phyloP scores from a whole-genome alignment of 1,140 invertebrate genomes.

The Rhizoglyphus robini region DNA sequence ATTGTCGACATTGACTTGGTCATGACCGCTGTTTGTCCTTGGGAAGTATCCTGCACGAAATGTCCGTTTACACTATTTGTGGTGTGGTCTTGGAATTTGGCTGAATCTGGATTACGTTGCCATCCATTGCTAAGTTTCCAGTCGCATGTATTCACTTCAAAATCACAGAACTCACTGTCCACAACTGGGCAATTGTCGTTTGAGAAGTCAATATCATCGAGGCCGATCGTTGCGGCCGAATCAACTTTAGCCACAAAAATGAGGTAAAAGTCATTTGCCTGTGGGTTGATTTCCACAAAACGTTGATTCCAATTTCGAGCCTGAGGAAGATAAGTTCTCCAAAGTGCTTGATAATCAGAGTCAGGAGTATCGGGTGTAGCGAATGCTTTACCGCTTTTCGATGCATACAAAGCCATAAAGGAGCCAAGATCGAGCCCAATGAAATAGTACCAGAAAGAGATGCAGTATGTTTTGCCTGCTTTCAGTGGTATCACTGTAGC shows the following conservation, averaged over 20 bases:
- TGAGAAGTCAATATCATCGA: not conserved
- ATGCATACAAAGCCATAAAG: not conserved
- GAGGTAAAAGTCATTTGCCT: not conserved
- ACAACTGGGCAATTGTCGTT: not conserved
- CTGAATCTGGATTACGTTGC: not conserved
- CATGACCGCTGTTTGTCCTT: not conserved
- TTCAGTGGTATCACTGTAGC: not conserved
- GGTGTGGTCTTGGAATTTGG: not conserved
- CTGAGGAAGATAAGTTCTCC: not conserved
- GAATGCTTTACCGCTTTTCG: not conserved
- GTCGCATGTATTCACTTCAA: constrained; percentile 6
- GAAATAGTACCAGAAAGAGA: constrained; percentile 11
- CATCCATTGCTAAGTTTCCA: not conserved
- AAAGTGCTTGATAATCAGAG: not conserved
- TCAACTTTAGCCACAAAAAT: not conserved
- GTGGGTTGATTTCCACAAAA: not conserved
- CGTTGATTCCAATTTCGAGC: not conserved
- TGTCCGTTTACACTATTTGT: not conserved
- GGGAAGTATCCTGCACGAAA: not conserved
- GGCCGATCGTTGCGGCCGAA: not conserved
- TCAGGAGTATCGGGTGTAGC: not conserved
- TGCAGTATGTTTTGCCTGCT: not conserved
- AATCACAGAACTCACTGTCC: not conserved
- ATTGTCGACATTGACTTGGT: not conserved
- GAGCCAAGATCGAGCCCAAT: not conserved